Conservation (phyloP, 2,113 vertebrate genomes). For the Tychaedon coryphoeus region DNA sequence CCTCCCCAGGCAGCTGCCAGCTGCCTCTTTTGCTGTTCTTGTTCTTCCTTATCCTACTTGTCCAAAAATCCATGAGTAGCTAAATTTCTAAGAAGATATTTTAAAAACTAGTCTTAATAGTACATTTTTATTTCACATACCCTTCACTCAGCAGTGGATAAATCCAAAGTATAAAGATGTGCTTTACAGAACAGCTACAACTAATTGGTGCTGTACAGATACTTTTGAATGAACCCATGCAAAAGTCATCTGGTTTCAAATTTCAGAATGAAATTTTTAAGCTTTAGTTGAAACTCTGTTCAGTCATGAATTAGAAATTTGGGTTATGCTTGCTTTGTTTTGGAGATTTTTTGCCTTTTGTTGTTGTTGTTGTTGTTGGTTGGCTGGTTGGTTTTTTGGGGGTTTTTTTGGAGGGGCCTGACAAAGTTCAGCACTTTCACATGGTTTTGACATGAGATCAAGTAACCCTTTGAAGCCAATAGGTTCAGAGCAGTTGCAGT, state of each 20-base stretch:
- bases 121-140: neutral
- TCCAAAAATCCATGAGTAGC: neutral
- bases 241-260: neutral
- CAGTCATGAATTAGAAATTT: neutral
- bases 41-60: neutral
- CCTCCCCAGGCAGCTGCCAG: neutral
- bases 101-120: neutral
- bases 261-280: neutral
- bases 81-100: slow-evolving; percentile 1
- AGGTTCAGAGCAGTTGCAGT: neutral
- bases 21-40: slow-evolving; percentile 6
- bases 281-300: neutral
- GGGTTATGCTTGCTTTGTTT: neutral
- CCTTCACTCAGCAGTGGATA: neutral
- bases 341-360: neutral
- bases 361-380: neutral
- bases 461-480: neutral
- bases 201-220: neutral
- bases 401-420: neutral
- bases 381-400: neutral
- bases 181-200: neutral
- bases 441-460: neutral
- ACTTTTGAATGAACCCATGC: neutral
- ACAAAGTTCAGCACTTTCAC: neutral
- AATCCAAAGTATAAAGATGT: neutral